These are phyloP conservation scores for Pristionchus exspectatus DNA, from an alignment of 2,888 invertebrate genomes.

Conservation along the genomic window DNA sequence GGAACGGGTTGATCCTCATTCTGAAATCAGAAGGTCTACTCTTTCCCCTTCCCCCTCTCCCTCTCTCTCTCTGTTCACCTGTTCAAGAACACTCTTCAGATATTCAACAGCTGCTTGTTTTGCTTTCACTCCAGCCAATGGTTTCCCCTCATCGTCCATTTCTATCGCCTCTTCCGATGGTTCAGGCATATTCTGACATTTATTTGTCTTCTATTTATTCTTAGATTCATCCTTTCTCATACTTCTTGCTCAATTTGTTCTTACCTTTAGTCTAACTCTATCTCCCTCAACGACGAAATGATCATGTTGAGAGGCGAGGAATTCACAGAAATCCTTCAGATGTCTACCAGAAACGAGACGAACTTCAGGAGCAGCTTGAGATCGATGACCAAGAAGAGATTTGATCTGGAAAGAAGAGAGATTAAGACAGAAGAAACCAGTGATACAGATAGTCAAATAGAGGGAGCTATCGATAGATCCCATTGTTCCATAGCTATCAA, in stretches of 20 bases:
- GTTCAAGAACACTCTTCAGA: constrained; percentile 75
- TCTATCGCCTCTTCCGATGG: constrained; percentile 74
- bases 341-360: constrained; percentile 95
- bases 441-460: constrained; percentile 6
- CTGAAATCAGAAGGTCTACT: constrained; percentile 53
- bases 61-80: constrained; percentile 58
- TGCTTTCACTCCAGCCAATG: constrained; percentile 76
- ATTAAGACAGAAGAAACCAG: not conserved
- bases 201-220: not conserved
- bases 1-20: constrained; percentile 78
- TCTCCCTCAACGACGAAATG: constrained; percentile 86
- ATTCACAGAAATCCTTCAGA: constrained; percentile 94
- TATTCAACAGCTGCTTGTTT: constrained; percentile 79
- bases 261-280: constrained; percentile 74
- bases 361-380: constrained; percentile 93
- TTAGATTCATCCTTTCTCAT: not conserved
- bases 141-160: constrained; percentile 77
- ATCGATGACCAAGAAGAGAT: constrained; percentile 95
- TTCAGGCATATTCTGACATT: constrained; percentile 76
- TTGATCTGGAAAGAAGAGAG: constrained; percentile 83
- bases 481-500: not conserved
- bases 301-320: constrained; percentile 89
- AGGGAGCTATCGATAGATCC: not conserved
- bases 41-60: no score
- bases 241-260: not conserved